Evolutionary conservation across 2,797 vertebrate genomes (phyloP).

Genomic region (Sebastes reedi): DNA sequence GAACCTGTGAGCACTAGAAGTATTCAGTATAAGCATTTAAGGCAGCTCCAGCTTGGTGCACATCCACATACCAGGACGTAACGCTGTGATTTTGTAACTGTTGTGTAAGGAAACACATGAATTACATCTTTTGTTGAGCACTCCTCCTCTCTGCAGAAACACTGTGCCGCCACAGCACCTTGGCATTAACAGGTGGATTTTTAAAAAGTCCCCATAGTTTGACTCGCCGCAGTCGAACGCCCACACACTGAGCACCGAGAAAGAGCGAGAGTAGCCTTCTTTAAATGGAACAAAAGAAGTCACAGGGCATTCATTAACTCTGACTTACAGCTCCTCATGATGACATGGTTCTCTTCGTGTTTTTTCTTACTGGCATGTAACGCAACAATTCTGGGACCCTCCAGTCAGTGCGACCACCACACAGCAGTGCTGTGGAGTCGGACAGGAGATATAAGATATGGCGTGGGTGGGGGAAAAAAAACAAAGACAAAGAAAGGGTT

Average conservation of each 20-base stretch:
- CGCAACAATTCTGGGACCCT: conserved; percentile 7
- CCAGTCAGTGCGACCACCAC: conserved; percentile 25
- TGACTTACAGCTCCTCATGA: conserved; percentile 22
- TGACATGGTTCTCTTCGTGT: not conserved
- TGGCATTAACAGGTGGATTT: conserved; percentile 33
- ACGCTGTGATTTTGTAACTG: not conserved
- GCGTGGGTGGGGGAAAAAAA: not conserved
- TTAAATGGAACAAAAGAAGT: not conserved
- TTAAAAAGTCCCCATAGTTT: conserved; percentile 25
- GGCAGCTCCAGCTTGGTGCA: not conserved
- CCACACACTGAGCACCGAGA: conserved; percentile 19
- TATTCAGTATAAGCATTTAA: not conserved
- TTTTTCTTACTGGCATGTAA: conserved; percentile 28
- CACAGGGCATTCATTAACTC: conserved; percentile 16
- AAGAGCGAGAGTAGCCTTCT: conserved; percentile 1
- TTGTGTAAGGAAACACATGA: not conserved
- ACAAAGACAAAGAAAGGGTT: conserved; percentile 17
- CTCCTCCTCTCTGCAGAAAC: conserved; percentile 3
- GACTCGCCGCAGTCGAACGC: conserved; percentile 27
- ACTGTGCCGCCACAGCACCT: conserved; percentile 30
- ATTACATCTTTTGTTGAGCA: conserved; percentile 18
- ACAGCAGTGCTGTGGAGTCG: conserved; percentile 22
- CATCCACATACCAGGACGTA: not conserved
- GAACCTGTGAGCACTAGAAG: not conserved
- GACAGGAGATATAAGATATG: conserved; percentile 18